phyloP scores from a whole-genome alignment of 2,888 invertebrate species.

The Apamea epomidion region DNA sequence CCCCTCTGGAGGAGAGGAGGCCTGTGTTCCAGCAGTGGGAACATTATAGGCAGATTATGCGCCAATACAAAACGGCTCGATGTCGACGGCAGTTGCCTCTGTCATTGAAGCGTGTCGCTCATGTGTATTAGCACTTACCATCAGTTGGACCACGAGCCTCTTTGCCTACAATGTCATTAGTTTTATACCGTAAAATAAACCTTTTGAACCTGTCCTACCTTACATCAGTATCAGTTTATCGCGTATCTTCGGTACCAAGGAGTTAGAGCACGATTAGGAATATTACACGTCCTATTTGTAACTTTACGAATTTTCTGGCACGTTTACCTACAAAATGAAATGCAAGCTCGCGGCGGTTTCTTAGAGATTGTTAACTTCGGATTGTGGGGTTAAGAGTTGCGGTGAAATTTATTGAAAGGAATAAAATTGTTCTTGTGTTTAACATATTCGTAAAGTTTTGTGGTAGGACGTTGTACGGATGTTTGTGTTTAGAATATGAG shows the following conservation, averaged over 20 bases:
- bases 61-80: too few relatives aligned
- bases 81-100: too few relatives aligned
- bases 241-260: not conserved
- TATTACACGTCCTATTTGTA: conserved; percentile 15
- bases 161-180: not conserved
- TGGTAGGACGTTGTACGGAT: not conserved
- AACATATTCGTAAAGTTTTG: not conserved
- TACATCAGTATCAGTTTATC: not conserved
- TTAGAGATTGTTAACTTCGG: conserved; percentile 20
- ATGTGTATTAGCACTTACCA: not conserved
- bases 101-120: too few relatives aligned
- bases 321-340: conserved; percentile 7
- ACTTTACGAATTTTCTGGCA: conserved; percentile 13
- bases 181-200: not conserved
- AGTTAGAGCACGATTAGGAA: conserved; percentile 3
- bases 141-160: not conserved
- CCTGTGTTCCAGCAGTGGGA: too few relatives aligned
- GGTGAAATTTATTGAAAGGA: not conserved
- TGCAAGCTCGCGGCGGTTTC: conserved; percentile 22
- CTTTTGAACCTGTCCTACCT: not conserved
- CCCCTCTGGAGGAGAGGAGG: too few relatives aligned
- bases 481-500: not conserved
- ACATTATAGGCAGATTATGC: too few relatives aligned
- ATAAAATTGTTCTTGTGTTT: conserved; percentile 19
- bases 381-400: conserved; percentile 4